Conservation (phyloP, 92 coral and sea anemone species). For the Actinernus sp. region DNA sequence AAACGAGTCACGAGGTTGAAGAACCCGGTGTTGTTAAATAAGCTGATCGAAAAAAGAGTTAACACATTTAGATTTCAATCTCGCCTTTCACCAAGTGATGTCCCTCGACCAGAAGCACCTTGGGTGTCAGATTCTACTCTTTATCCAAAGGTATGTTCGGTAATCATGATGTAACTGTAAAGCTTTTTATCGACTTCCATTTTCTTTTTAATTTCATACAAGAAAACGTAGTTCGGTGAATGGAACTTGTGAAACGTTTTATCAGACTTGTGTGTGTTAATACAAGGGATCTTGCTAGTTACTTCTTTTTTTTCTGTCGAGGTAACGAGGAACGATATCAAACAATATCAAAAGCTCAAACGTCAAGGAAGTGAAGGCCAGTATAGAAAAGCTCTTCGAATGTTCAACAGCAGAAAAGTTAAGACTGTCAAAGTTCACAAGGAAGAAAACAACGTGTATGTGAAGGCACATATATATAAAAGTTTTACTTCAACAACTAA, state of each 20-base stretch:
- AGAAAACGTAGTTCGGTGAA: not conserved
- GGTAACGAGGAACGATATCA: too few species aligned
- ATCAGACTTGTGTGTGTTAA: too few species aligned
- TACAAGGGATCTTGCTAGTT: too few species aligned
- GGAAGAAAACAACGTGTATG: slow-evolving; percentile 19
- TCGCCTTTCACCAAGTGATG: slow-evolving; percentile 18
- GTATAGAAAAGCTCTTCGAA: slow-evolving; percentile 33
- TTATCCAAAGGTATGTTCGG: slow-evolving; percentile 20
- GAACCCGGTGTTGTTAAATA: slow-evolving; percentile 11
- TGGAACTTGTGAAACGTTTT: not conserved
- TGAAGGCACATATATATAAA: slow-evolving; percentile 27
- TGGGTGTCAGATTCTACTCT: slow-evolving; percentile 24
- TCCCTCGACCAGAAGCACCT: slow-evolving; percentile 42
- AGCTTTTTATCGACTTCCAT: not conserved
- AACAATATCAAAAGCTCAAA: too few species aligned
- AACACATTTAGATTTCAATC: slow-evolving; percentile 20
- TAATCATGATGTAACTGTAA: not conserved
- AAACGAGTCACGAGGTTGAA: slow-evolving; percentile 25
- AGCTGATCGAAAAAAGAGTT: slow-evolving; percentile 13
- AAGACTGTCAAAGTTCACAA: too few species aligned
- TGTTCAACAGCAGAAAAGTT: slow-evolving; percentile 59
- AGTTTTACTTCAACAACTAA: too few species aligned
- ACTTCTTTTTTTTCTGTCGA: too few species aligned
- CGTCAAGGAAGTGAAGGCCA: slow-evolving; percentile 50
- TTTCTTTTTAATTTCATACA: too few species aligned